phyloP scores from a whole-genome alignment of 2,113 vertebrate genomes.

The Gila orcuttii region DNA sequence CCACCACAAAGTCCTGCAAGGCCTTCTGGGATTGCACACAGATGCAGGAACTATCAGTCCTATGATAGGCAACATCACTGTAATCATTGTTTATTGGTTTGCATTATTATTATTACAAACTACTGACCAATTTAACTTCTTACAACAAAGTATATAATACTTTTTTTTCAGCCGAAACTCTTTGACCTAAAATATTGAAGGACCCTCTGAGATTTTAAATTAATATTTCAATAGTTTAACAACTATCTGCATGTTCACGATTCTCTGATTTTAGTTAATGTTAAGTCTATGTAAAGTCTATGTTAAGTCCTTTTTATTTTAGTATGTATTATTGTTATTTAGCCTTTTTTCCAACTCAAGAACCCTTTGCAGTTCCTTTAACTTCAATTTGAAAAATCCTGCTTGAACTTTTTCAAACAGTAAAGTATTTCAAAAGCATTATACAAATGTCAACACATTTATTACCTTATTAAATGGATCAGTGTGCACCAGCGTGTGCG shows the following conservation, averaged over 20 bases:
- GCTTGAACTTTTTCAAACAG: neutral
- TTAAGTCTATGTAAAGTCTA: too few relatives aligned
- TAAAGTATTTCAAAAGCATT: neutral
- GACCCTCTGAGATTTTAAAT: too few relatives aligned
- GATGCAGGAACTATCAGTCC: neutral
- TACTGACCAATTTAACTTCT: neutral
- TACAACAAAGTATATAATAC: neutral
- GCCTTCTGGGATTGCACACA: constrained; percentile 66
- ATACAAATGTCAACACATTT: neutral
- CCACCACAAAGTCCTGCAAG: constrained; percentile 73
- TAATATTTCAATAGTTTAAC: too few relatives aligned
- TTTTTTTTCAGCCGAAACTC: neutral
- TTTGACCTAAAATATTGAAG: neutral
- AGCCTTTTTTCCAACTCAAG: too few relatives aligned
- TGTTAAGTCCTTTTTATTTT: too few relatives aligned
- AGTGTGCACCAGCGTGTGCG: constrained; percentile 79
- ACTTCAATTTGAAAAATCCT: neutral
- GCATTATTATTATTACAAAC: neutral
- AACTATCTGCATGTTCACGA: too few relatives aligned
- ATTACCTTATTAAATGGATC: constrained; percentile 77
- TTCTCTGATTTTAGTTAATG: too few relatives aligned
- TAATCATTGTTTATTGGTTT: neutral
- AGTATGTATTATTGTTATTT: too few relatives aligned
- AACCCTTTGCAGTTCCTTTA: too few relatives aligned
- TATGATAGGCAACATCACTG: neutral